phyloP scores from a whole-genome alignment of 2,113 vertebrate species.

The Heptranchias perlo region DNA sequence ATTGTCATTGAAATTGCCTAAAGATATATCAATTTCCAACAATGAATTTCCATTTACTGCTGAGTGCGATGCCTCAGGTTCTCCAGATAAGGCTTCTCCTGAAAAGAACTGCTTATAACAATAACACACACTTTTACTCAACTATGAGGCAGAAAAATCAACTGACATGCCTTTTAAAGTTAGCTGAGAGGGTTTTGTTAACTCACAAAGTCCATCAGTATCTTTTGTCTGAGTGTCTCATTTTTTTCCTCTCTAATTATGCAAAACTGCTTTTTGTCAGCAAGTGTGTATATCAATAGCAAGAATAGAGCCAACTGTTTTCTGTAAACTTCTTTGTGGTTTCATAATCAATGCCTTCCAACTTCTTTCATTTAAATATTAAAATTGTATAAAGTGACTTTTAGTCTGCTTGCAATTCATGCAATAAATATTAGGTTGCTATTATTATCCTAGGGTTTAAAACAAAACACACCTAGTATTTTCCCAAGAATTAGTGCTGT shows the following conservation, averaged over 20 bases:
- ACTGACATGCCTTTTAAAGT: neutral
- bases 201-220: neutral
- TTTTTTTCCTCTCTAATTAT: neutral
- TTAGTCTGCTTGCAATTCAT: neutral
- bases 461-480: neutral
- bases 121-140: neutral
- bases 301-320: neutral
- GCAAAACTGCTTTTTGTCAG: neutral
- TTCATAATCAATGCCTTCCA: neutral
- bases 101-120: neutral
- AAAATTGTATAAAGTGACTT: neutral
- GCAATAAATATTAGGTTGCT: neutral
- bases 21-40: slow-evolving; percentile 28
- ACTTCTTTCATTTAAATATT: neutral
- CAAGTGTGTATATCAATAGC: neutral
- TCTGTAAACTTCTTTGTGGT: neutral
- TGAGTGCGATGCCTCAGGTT: slow-evolving; percentile 2
- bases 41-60: slow-evolving; percentile 13
- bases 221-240: neutral
- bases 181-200: neutral
- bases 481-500: neutral
- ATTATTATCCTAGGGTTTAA: neutral
- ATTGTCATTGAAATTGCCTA: slow-evolving; percentile 14
- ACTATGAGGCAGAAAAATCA: neutral
- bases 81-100: neutral